Conservation (phyloP, 1,140 invertebrate species). For the Hylaeus volcanicus region DNA sequence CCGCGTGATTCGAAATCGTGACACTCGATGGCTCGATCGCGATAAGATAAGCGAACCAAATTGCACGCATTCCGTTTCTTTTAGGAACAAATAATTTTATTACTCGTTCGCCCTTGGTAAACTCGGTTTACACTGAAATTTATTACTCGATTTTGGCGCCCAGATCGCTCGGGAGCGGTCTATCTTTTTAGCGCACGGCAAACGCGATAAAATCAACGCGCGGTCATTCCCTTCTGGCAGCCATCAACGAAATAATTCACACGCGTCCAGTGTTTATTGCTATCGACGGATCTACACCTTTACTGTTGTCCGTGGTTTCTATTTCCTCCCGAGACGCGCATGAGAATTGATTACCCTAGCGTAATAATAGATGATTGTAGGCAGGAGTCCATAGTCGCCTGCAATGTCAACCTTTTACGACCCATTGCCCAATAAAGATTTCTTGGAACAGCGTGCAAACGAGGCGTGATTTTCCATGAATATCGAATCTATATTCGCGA, state of each 20-base stretch:
- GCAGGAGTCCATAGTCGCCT: no score
- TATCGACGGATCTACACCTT: conserved; percentile 11
- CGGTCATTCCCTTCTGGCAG: conserved; percentile 66
- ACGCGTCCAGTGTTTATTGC: background rate
- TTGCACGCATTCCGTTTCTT: background rate
- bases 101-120: background rate
- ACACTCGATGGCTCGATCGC: conserved; percentile 2
- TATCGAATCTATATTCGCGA: no score
- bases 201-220: conserved; percentile 56
- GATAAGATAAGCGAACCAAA: conserved; percentile 43
- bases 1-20: conserved; percentile 24
- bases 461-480: no score
- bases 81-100: background rate
- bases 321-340: no score
- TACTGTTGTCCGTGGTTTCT: background rate
- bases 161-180: no score
- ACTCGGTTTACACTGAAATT: no score
- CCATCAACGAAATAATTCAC: conserved; percentile 44
- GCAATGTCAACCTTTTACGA: no score
- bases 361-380: background rate
- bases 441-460: no score
- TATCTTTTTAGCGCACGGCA: no score
- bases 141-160: no score
- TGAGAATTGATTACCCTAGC: conserved; percentile 7
- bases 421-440: background rate